Evolutionary conservation across 1,140 invertebrate genomes (phyloP), one percentile per base, ranked within the genome.

Genomic region (Cryptotermes secundus): DNA sequence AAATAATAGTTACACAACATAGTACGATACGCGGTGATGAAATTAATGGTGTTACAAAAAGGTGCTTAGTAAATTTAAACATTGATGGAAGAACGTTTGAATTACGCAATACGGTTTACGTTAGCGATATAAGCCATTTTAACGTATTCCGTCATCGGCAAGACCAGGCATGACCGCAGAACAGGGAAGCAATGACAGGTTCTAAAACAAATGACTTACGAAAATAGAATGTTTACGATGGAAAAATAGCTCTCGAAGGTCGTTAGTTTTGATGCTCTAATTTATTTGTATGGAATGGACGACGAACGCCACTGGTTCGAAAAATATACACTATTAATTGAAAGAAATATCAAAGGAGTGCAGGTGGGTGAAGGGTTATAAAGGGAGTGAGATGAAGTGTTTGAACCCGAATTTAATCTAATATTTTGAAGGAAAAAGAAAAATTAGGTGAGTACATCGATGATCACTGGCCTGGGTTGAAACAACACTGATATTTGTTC

Each of bases 261-360:
- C 26, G 7, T 72, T 72, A 31, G 31, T 3, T 72, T 31, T n/a
- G 59, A 72, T 31, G n/a, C n/a, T 9, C 16, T 31, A 31, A 6
- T 59, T 59, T 59, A 59, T 59, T 31, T 16, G 26, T n/a, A 14
- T 35, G 80, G 53, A 82, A 82, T 82, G 81, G 35, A 31, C 31
- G 38, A 82, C 38, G 38, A 82, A 34, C 84, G 35, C 22, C 26
- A 85, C 49, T 85, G 72, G 80, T 81, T 85, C 34, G 85, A 85
- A 14, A 81, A 65, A 31, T 38, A 84, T n/a, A 79, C 85, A 24
- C 81, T 83, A 9, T n/a, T 79, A 3, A 53, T 86, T 35, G 86
- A 86, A n/a, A 79, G 85, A 80, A 85, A 86, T 80, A 84, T 84
- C 36, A 26, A 34, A 22, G 84, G 83, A 35, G 83, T 86, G 34